Evolutionary conservation across 2,797 vertebrate species (phyloP), one percentile per base, ranked within the genome.

Genomic region (Hyperoplus lanceolatus): DNA sequence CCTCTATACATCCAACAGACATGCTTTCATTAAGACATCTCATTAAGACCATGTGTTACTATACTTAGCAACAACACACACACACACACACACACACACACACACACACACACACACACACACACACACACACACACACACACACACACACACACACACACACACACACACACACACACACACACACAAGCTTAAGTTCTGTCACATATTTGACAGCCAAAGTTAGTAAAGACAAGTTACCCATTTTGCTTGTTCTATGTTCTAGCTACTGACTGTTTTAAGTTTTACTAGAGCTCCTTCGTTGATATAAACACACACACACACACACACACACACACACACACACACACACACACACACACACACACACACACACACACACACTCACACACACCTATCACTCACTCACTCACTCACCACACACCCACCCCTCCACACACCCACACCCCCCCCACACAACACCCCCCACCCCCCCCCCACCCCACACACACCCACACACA

Each of bases 1-100:
- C 80, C 83, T 85, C 89, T 46, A 82, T 90, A 90, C 86, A 81
- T 91, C 80, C 70, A 79, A 72, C 81, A 81, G 83, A 58, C 50
- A 70, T 56, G 81, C 76, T 80, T 80, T 82, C 78, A 80, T 80
- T 75, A 82, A 81, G 79, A 29, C 29, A 29, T 84, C 80, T 91
- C 87, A 80, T 92, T 90, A 89, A 77, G 42, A 81, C 77, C 51
- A 88, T 61, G 76, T 68, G 85, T 62, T 42, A 73, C 77, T 85
- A 79, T 72, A 83, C 86, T 84, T 79, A 90, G 77, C 53, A 71
- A 56, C 78, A 70, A 83, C 59, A 72, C 59, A 71, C 59, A 77
- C 62, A 78, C 63, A 69, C 36, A 49, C 56, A 76, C 61, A 58
- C 58, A 56, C 53, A 78, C 67, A 46, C 48, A 70, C 13, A 69